A percentile compares a stretch with the other conserved stretches of the same genome.
Evolutionary conservation across 2,888 invertebrate species (phyloP).

Genomic region (Melolontha melolontha): DNA sequence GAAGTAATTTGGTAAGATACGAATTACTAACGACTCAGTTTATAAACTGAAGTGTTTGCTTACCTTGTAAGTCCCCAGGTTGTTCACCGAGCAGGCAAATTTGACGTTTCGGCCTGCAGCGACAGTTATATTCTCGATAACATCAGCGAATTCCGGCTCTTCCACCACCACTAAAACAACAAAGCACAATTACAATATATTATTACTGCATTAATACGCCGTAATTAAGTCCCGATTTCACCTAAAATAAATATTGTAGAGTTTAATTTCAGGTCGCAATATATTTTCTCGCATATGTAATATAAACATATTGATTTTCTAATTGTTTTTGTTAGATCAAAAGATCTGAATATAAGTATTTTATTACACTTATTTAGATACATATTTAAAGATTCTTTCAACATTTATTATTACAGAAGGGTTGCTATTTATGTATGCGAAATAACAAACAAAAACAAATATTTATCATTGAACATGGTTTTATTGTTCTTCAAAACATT

Average conservation of each 20-base stretch:
- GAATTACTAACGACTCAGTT: slow-evolving; percentile 13
- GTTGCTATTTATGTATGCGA: no score
- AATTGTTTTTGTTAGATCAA: no score
- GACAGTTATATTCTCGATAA: slow-evolving; percentile 91
- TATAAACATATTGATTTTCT: no score
- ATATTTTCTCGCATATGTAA: background rate
- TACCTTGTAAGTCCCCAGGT: slow-evolving; percentile 92
- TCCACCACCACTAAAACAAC: slow-evolving; percentile 78
- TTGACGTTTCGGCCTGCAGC: slow-evolving; percentile 90
- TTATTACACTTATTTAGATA: no score
- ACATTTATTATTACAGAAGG: no score
- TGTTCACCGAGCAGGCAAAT: slow-evolving; percentile 90
- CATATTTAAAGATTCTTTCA: no score
- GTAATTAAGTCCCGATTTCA: slow-evolving; percentile 23
- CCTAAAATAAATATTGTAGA: background rate
- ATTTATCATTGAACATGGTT: no score
- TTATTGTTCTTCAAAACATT: no score
- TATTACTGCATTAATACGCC: slow-evolving; percentile 38
- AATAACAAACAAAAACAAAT: no score
- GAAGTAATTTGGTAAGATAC: slow-evolving; percentile 19
- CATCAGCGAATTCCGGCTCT: slow-evolving; percentile 91
- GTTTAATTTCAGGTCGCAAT: background rate
- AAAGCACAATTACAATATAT: slow-evolving; percentile 47
- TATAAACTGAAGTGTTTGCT: slow-evolving; percentile 56
- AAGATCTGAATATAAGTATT: no score